Conservation (phyloP, 2,888 invertebrate species). For the Prostheceraeus crozeri region DNA sequence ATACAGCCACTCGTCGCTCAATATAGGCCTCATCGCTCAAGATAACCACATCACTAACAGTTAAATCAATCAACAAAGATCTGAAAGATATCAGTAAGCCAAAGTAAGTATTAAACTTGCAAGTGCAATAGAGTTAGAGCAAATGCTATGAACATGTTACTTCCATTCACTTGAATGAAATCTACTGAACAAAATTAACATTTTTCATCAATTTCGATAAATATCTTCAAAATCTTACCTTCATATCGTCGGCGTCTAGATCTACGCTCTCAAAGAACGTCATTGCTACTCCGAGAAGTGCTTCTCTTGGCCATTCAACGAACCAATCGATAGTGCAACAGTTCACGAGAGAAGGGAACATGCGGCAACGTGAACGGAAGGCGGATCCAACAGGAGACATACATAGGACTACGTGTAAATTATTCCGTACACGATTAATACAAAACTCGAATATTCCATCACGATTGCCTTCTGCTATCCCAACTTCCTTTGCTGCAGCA, state of each 20-base stretch:
- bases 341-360: conserved; percentile 58
- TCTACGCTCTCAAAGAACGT: conserved; percentile 64
- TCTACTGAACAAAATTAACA: too few relatives aligned
- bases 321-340: conserved; percentile 58
- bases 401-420: conserved; percentile 75
- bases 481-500: conserved; percentile 65
- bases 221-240: conserved; percentile 47
- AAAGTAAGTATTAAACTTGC: too few relatives aligned
- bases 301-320: conserved; percentile 80
- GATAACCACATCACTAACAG: too few relatives aligned
- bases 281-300: conserved; percentile 70
- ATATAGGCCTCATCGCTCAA: too few relatives aligned
- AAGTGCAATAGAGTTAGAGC: too few relatives aligned
- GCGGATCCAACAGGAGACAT: conserved; percentile 84
- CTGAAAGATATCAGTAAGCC: too few relatives aligned
- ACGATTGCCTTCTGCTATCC: conserved; percentile 64
- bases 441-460: conserved; percentile 78
- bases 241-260: conserved; percentile 60
- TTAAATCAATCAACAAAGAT: too few relatives aligned
- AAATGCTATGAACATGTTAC: too few relatives aligned
- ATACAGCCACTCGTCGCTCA: too few relatives aligned
- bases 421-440: conserved; percentile 68
- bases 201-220: too few relatives aligned
- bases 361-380: conserved; percentile 64
- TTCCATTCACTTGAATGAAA: too few relatives aligned